Percentiles rank a stretch among this genome's conserved stretches.
These are phyloP conservation scores for Colletes latitarsis DNA, from an alignment of 1,140 invertebrate genomes.

Conservation along the genomic window DNA sequence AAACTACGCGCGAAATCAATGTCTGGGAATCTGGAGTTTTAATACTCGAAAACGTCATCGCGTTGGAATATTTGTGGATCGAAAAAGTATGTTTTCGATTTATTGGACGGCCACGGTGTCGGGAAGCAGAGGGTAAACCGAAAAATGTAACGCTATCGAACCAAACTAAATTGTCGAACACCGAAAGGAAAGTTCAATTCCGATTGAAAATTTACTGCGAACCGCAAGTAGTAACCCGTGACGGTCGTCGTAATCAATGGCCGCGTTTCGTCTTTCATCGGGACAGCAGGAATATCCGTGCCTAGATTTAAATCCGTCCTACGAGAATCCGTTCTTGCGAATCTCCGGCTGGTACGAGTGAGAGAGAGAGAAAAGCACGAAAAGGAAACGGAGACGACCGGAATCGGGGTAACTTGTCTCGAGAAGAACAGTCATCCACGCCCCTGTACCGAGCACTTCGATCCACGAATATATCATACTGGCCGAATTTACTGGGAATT, in stretches of 20 bases:
- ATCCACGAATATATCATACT: neutral
- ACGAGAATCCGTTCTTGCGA: neutral
- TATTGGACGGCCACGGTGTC: too few relatives aligned
- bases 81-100: too few relatives aligned
- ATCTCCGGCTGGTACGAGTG: too few relatives aligned
- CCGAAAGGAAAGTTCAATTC: slow-evolving; percentile 19
- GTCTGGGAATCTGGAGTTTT: too few relatives aligned
- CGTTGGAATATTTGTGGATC: too few relatives aligned
- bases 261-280: slow-evolving; percentile 44
- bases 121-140: too few relatives aligned
- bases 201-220: slow-evolving; percentile 7
- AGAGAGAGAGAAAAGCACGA: neutral
- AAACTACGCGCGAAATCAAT: too few relatives aligned
- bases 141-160: too few relatives aligned
- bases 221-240: neutral
- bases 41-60: too few relatives aligned
- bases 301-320: slow-evolving; percentile 40
- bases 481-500: neutral
- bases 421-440: neutral
- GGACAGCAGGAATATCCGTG: slow-evolving; percentile 31
- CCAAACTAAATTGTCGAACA: neutral
- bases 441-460: neutral
- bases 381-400: neutral
- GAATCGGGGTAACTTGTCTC: neutral
- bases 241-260: slow-evolving; percentile 46